Percentiles rank a stretch among this genome's conserved stretches.
phyloP scores from a whole-genome alignment of 2,888 invertebrate species.

The Hydropsyche betteni region DNA sequence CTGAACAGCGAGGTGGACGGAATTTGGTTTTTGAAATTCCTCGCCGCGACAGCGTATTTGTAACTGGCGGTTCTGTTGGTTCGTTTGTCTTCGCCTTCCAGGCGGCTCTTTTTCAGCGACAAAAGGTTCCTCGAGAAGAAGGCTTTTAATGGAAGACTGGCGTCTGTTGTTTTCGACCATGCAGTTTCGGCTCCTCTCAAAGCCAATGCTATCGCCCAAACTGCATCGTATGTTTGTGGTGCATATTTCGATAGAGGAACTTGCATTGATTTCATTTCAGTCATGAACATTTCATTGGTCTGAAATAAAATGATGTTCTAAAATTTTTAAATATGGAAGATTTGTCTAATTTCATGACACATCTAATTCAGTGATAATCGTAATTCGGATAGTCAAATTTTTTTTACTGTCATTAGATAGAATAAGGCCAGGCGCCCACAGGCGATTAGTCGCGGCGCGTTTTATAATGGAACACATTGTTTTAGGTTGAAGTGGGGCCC shows the following conservation, averaged over 20 bases:
- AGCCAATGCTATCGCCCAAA: conserved; percentile 88
- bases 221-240: conserved; percentile 87
- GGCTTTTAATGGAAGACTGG: conserved; percentile 51
- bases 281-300: conserved; percentile 73
- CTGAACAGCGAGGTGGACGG: conserved; percentile 54
- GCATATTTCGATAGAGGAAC: conserved; percentile 73
- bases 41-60: conserved; percentile 44
- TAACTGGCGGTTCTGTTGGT: conserved; percentile 39
- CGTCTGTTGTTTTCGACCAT: conserved; percentile 61
- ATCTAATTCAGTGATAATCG: too few species aligned
- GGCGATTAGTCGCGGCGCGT: too few species aligned
- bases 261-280: conserved; percentile 66
- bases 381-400: too few species aligned
- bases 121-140: conserved; percentile 44
- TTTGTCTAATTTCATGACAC: too few species aligned
- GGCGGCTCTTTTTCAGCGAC: conserved; percentile 11
- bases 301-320: conserved; percentile 55
- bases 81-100: conserved; percentile 31
- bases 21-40: conserved; percentile 55
- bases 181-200: conserved; percentile 71
- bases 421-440: too few species aligned
- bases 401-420: too few species aligned
- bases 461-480: too few species aligned
- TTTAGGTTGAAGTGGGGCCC: too few species aligned
- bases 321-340: too few species aligned